Evolutionary conservation across 2,797 vertebrate species (phyloP).

Genomic region (Clamator glandarius): DNA sequence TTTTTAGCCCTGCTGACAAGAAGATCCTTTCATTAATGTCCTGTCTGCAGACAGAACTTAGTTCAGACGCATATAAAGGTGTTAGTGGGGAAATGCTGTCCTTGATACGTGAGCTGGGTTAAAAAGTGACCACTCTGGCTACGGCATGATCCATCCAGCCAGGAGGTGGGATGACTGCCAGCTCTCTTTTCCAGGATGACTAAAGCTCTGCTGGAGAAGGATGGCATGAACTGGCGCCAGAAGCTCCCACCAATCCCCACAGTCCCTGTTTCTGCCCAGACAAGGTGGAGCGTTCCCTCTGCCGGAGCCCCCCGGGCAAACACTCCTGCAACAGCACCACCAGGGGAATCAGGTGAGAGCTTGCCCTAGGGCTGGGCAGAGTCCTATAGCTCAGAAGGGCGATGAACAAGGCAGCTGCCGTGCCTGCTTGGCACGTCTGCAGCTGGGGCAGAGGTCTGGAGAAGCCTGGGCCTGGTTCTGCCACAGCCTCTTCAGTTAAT

Average conservation of each 20-base stretch:
- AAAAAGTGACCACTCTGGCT: neutral
- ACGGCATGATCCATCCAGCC: neutral
- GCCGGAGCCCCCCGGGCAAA: slow-evolving; percentile 17
- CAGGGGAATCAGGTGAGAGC: slow-evolving; percentile 61
- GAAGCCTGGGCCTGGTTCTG: neutral
- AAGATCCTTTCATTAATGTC: neutral
- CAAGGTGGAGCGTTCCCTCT: slow-evolving; percentile 70
- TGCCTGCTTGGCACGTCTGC: neutral
- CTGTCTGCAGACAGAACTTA: neutral
- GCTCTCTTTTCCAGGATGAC: slow-evolving; percentile 85
- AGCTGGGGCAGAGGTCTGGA: neutral
- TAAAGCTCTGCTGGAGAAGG: slow-evolving; percentile 86
- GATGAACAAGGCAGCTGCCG: neutral
- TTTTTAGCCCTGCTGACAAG: neutral
- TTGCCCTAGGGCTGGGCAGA: neutral
- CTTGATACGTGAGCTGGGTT: fast-evolving
- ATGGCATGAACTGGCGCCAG: slow-evolving; percentile 88
- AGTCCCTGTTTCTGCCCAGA: slow-evolving; percentile 85
- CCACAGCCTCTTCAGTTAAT: neutral
- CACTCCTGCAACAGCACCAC: neutral
- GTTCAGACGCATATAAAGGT: neutral
- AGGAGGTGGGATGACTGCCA: neutral
- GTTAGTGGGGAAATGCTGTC: neutral
- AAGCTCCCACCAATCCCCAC: slow-evolving; percentile 89
- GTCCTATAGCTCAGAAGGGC: neutral